A percentile compares a stretch with the other conserved stretches of the same genome.
Evolutionary conservation across 2,113 vertebrate genomes (phyloP).

Genomic region (Morone chrysops): DNA sequence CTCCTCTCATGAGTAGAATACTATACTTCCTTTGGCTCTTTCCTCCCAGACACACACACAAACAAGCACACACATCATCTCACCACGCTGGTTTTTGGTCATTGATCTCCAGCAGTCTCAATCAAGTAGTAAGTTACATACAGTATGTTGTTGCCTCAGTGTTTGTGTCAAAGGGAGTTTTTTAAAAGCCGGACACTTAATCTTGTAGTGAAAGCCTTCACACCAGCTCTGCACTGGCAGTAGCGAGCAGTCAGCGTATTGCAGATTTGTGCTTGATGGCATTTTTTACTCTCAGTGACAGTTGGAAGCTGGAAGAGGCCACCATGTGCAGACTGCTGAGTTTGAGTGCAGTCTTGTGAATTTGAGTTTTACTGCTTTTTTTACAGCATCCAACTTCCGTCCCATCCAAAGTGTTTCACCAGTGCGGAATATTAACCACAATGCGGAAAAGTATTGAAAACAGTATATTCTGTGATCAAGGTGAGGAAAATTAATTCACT

Average conservation of each 20-base stretch:
- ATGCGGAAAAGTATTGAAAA: background rate
- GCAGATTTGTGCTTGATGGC: slow-evolving; percentile 54
- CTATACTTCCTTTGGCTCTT: slow-evolving; percentile 45
- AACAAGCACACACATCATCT: slow-evolving; percentile 10
- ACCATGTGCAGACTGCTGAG: slow-evolving; percentile 48
- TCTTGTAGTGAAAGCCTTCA: slow-evolving; percentile 5
- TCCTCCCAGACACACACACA: slow-evolving; percentile 33
- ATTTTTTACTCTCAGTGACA: slow-evolving; percentile 56
- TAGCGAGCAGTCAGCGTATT: slow-evolving; percentile 46
- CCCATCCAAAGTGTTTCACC: background rate
- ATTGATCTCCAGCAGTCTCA: slow-evolving; percentile 4
- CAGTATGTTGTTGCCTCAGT: background rate
- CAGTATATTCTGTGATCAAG: background rate
- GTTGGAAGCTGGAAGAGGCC: slow-evolving; percentile 51
- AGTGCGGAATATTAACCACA: background rate
- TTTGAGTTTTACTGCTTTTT: slow-evolving; percentile 17
- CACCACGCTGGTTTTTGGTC: background rate
- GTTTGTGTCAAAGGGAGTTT: slow-evolving; percentile 20
- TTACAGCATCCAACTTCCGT: background rate
- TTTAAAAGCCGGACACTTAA: slow-evolving; percentile 15
- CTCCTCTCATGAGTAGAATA: slow-evolving; percentile 42
- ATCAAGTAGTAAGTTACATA: background rate
- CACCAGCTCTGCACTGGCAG: slow-evolving; percentile 6
- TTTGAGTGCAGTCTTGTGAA: slow-evolving; percentile 37
- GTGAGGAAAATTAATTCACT: background rate